Base-by-base conservation (phyloP, 2,888 invertebrate genomes). In the Calameuta filiformis region DNA sequence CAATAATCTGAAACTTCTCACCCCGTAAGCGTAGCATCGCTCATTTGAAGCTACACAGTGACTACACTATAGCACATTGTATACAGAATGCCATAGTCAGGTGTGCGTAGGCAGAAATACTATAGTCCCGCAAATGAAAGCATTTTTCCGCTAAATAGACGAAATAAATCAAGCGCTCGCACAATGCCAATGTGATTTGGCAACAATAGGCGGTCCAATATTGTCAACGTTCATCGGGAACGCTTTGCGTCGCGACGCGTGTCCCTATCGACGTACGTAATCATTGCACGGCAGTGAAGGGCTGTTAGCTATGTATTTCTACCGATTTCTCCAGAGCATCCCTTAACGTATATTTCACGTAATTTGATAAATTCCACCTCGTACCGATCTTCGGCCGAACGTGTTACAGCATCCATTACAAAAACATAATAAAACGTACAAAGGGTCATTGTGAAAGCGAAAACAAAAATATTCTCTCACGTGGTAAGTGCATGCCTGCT, bases 111-210 rank as follows among this genome's bases (percentile, higher is more conserved):
- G 56, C 56, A 56, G 56, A 56, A 56, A 56, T 56, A 23, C 56
- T 56, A 56, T 56, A 56, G 56, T 56, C 9, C 35, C 81, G 80
- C 82, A 88, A 87, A 86, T 84, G 84, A 86, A 85, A 86, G 85
- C 86, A 87, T 85, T 87, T 87, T 86, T 85, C 84, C 84, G 83
- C 82, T 82, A 84, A 88, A 84, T 85, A 83, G 87, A 86, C 85
- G 84, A 88, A 88, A 87, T 87, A 86, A 88, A 88, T 87, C 86
- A 86, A 84, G 81, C 79, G 82, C 78, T 75, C 76, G 35, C 76
- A 76, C 84, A 83, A 83, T 85, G 82, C 83, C 80, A 81, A 86
- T 87, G 56, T 56, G 82, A 86, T 86, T 85, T 80, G 74, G 82
- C 80, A 81, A 86, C 85, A 86, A 83, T 86, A 73, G 71, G 71